These are phyloP conservation scores for Balanococcus diminutus DNA, from an alignment of 2,888 invertebrate species.

Conservation along the genomic window DNA sequence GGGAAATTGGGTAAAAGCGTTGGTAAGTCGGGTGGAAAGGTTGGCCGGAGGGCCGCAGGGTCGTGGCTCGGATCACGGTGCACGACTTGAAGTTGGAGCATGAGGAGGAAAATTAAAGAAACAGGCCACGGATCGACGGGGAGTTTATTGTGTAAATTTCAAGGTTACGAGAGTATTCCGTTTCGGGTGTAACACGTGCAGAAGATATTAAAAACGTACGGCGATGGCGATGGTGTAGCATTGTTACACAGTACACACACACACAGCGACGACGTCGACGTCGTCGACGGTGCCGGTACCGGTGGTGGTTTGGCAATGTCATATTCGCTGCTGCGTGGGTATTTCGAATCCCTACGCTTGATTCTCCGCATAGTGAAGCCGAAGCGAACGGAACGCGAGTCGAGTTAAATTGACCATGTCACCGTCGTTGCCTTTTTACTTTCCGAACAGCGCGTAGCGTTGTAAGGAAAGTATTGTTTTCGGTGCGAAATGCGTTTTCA, in stretches of 20 bases:
- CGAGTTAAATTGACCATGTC: slow-evolving; percentile 3
- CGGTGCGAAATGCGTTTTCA: too few species aligned
- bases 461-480: too few species aligned
- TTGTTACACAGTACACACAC: neutral
- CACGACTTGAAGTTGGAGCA: too few species aligned
- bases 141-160: slow-evolving; percentile 36
- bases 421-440: neutral
- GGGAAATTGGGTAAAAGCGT: neutral
- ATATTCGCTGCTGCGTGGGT: slow-evolving; percentile 5
- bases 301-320: slow-evolving; percentile 29
- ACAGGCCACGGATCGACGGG: slow-evolving; percentile 6
- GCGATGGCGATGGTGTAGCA: slow-evolving; percentile 8
- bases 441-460: too few species aligned
- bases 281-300: neutral
- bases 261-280: neutral
- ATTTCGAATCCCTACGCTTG: neutral
- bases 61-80: neutral
- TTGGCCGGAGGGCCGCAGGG: neutral
- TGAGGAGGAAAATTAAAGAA: slow-evolving; percentile 26
- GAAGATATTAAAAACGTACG: slow-evolving; percentile 40
- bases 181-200: slow-evolving; percentile 49
- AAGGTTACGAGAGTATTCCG: slow-evolving; percentile 20
- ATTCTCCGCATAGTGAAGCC: neutral
- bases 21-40: neutral
- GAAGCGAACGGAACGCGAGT: neutral